phyloP scores from a whole-genome alignment of 2,113 vertebrate genomes.

The Kryptolebias marmoratus region DNA sequence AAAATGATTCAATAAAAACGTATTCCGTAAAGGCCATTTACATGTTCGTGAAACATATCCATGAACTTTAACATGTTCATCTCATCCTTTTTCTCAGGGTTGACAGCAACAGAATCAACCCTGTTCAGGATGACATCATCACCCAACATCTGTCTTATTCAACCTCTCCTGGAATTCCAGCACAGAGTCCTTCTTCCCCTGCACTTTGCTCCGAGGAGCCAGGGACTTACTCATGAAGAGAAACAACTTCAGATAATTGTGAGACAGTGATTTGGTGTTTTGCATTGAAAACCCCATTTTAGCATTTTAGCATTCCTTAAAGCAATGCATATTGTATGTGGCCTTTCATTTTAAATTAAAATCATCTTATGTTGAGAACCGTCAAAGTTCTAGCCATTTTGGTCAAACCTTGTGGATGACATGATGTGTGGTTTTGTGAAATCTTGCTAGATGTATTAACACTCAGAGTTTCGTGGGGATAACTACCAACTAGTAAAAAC shows the following conservation, averaged over 20 bases:
- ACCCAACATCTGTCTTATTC: constrained; percentile 60
- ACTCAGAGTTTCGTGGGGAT: no score
- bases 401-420: no score
- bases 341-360: no score
- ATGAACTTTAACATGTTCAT: constrained; percentile 17
- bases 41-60: constrained; percentile 10
- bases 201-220: constrained; percentile 4
- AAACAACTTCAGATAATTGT: constrained; percentile 15
- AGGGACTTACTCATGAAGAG: constrained; percentile 16
- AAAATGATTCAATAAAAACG: not conserved
- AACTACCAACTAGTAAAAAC: no score
- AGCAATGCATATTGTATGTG: no score
- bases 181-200: constrained; percentile 1
- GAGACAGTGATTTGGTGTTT: not conserved
- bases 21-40: not conserved
- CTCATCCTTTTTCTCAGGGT: constrained; percentile 42
- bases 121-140: constrained; percentile 41
- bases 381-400: no score
- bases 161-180: constrained; percentile 53
- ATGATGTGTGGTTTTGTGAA: no score
- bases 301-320: no score
- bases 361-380: no score
- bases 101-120: constrained; percentile 20
- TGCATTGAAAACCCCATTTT: no score
- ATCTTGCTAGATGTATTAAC: no score